These are phyloP conservation scores for Lutjanus erythropterus DNA, from an alignment of 2,113 vertebrate genomes.

Conservation along the genomic window DNA sequence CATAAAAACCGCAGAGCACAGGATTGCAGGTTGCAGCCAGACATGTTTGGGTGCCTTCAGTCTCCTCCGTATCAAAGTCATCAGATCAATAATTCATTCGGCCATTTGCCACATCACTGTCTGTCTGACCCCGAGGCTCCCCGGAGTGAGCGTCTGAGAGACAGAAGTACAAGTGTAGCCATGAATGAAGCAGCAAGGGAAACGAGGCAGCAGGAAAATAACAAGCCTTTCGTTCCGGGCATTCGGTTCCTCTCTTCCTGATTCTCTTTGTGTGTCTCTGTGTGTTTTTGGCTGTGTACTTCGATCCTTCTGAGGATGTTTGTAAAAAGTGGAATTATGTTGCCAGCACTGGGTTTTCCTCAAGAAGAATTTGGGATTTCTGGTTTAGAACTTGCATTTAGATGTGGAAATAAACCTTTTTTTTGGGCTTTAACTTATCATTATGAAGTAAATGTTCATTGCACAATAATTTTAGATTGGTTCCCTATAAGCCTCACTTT, in stretches of 20 bases:
- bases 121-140: constrained; percentile 49
- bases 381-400: background rate
- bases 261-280: constrained; percentile 5
- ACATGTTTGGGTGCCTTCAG: constrained; percentile 57
- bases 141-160: constrained; percentile 21
- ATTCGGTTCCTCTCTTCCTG: background rate
- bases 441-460: too few species aligned
- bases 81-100: constrained; percentile 80
- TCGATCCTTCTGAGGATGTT: background rate
- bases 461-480: too few species aligned
- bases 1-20: background rate
- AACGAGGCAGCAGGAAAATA: constrained; percentile 24
- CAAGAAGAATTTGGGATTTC: background rate
- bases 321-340: background rate
- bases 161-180: constrained; percentile 3
- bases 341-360: background rate
- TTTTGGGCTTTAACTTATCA: too few species aligned
- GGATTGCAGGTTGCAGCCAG: constrained; percentile 22
- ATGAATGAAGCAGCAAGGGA: background rate
- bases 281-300: background rate
- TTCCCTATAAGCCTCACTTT: too few species aligned
- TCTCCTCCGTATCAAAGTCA: constrained; percentile 54
- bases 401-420: too few species aligned
- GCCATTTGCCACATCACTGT: constrained; percentile 60
- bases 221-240: background rate